Percentiles rank a stretch among this genome's conserved stretches.
phyloP scores from a whole-genome alignment of 2,113 vertebrate genomes.

The Larimichthys crocea region DNA sequence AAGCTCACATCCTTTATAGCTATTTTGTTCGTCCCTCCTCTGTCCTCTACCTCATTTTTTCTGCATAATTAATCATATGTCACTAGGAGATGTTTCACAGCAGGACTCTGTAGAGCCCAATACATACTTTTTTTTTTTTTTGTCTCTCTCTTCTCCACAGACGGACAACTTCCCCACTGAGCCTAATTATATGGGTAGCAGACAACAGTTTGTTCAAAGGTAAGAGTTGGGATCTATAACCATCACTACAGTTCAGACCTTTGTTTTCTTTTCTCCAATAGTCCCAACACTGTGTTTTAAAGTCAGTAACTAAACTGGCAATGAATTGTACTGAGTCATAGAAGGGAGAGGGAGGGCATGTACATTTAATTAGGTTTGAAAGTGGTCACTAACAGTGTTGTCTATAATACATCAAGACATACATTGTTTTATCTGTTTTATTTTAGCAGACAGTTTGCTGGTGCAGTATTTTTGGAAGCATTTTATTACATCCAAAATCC shows the following conservation, averaged over 20 bases:
- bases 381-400: constrained; percentile 82
- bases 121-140: constrained; percentile 86
- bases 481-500: constrained; percentile 43
- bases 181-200: constrained; percentile 99
- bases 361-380: constrained; percentile 44
- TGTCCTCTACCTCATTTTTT: constrained; percentile 55
- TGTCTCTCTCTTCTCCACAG: constrained; percentile 87
- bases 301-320: constrained; percentile 23
- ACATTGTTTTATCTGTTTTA: constrained; percentile 49
- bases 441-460: neutral
- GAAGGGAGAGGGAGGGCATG: neutral
- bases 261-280: constrained; percentile 40
- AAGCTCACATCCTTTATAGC: constrained; percentile 2
- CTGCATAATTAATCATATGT: constrained; percentile 93
- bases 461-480: neutral
- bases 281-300: constrained; percentile 2
- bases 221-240: constrained; percentile 87
- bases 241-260: constrained; percentile 42
- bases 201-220: constrained; percentile 99
- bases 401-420: constrained; percentile 35
- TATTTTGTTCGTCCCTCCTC: constrained; percentile 28
- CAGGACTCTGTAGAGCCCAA: constrained; percentile 88
- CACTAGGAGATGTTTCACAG: constrained; percentile 91
- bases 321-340: constrained; percentile 30
- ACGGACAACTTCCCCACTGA: constrained; percentile 99